These are phyloP conservation scores for Pseudorhombus dupliciocellatus DNA, from an alignment of 2,113 vertebrate species.

Conservation along the genomic window DNA sequence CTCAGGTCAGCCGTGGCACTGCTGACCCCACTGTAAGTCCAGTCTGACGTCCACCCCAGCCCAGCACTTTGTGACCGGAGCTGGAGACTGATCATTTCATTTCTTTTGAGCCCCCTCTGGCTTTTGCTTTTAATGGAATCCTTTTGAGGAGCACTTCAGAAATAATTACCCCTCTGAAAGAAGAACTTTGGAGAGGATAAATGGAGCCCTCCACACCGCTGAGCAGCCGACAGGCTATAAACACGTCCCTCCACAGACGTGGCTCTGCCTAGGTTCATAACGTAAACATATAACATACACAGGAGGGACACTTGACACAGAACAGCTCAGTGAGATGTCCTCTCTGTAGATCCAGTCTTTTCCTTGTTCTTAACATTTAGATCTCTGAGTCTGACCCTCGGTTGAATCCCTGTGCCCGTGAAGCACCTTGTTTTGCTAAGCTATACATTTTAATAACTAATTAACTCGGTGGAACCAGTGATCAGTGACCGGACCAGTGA, in stretches of 20 bases:
- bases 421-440: background rate
- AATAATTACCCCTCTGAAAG: conserved; percentile 50
- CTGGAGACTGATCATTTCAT: conserved; percentile 47
- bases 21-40: conserved; percentile 25
- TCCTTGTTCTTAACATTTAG: too few relatives aligned
- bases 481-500: background rate
- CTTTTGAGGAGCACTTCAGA: conserved; percentile 49
- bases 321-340: too few relatives aligned
- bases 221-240: conserved; percentile 8
- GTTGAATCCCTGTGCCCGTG: too few relatives aligned
- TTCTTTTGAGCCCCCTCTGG: conserved; percentile 43
- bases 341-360: too few relatives aligned
- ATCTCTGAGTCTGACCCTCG: too few relatives aligned
- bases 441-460: background rate
- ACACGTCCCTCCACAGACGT: background rate
- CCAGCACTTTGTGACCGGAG: conserved; percentile 5
- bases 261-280: background rate
- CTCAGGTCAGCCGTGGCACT: conserved; percentile 31
- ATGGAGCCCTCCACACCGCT: conserved; percentile 2
- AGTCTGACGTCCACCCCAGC: conserved; percentile 21
- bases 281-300: background rate
- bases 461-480: background rate
- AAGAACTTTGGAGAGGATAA: conserved; percentile 33
- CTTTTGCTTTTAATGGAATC: conserved; percentile 43
- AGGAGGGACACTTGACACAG: too few relatives aligned